Evolutionary conservation across 2,888 invertebrate species (phyloP).

Genomic region (Tetranychus truncatus): DNA sequence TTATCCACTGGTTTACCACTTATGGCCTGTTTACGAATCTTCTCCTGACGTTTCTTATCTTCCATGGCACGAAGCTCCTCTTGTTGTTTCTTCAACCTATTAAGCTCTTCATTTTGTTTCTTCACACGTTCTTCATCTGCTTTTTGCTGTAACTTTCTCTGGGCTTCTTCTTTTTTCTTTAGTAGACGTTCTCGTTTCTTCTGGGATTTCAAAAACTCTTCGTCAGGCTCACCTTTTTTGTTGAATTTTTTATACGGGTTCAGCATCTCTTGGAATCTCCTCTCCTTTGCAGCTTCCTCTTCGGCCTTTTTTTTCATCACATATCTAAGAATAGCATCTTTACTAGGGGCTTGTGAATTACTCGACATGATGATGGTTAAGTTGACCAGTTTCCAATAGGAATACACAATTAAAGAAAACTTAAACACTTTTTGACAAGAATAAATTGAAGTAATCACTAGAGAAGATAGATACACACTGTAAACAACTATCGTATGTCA

Average conservation of each 20-base stretch:
- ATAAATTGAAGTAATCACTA: too few species aligned
- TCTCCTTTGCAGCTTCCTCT: conserved; percentile 1
- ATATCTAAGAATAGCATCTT: neutral
- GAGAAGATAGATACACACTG: too few species aligned
- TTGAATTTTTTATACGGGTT: neutral
- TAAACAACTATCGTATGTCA: too few species aligned
- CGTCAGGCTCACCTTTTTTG: conserved; percentile 3
- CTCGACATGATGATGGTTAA: neutral
- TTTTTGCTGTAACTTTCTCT: neutral
- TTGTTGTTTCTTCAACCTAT: neutral
- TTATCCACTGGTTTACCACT: conserved; percentile 1
- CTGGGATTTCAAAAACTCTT: neutral
- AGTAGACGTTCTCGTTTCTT: neutral
- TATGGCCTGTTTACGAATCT: neutral
- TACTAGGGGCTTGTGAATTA: neutral
- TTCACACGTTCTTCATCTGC: neutral
- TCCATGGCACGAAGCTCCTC: neutral
- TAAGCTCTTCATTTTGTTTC: neutral
- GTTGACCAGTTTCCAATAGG: neutral
- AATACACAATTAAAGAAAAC: neutral
- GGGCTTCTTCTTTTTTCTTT: neutral
- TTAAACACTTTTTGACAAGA: neutral
- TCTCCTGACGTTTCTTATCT: neutral
- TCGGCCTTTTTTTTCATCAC: neutral
- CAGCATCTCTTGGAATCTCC: neutral